A percentile compares a stretch with the other conserved stretches of the same genome.
Conservation (phyloP, 2,113 vertebrate genomes). For the Microtus pennsylvanicus region DNA sequence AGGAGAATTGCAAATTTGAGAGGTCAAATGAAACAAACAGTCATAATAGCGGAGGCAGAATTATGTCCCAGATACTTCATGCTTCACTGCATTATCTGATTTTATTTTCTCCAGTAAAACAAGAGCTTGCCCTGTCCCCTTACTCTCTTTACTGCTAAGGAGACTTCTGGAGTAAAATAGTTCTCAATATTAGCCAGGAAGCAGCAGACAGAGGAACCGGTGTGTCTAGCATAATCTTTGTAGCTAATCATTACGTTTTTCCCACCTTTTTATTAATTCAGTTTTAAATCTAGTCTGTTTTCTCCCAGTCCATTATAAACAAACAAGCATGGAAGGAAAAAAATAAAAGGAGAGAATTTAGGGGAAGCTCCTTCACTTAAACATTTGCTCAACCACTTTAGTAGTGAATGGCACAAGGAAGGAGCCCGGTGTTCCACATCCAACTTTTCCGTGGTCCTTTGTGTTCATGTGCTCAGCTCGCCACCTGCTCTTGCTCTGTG, state of each 20-base stretch:
- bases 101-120: conserved; percentile 46
- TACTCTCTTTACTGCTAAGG: not conserved
- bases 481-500: conserved; percentile 27
- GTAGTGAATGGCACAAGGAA: not conserved
- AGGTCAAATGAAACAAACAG: conserved; percentile 14
- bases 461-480: not conserved
- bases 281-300: not conserved
- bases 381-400: conserved; percentile 69
- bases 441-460: not conserved
- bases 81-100: conserved; percentile 21
- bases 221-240: not conserved
- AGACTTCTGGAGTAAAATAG: not conserved
- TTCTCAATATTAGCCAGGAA: not conserved
- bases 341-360: not conserved
- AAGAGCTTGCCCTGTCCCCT: not conserved
- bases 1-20: not conserved
- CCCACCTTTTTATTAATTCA: not conserved
- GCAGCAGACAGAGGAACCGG: not conserved
- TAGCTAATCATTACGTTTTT: not conserved
- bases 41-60: not conserved
- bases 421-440: not conserved
- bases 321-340: not conserved
- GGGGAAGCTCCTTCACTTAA: not conserved
- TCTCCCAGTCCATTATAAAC: not conserved
- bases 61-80: not conserved